Conservation (phyloP, 2,113 vertebrate genomes). For the Scophthalmus maximus region DNA sequence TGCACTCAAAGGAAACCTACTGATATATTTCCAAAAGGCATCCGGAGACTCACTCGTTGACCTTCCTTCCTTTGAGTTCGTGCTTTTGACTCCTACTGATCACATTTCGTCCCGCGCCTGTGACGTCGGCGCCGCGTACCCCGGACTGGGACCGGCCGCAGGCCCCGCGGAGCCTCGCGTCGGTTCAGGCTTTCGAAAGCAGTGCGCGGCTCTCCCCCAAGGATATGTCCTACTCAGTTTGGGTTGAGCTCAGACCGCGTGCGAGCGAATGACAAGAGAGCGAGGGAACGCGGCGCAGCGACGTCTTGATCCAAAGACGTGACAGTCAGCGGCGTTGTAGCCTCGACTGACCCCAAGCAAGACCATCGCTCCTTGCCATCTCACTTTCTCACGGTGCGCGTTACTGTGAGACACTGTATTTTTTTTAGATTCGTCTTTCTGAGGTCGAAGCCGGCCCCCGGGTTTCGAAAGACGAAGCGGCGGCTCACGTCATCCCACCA, state of each 20-base stretch:
- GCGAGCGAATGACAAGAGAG: neutral
- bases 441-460: constrained; percentile 7
- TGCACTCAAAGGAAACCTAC: constrained; percentile 82
- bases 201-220: constrained; percentile 65
- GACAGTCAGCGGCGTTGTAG: constrained; percentile 67
- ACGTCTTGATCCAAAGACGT: constrained; percentile 37
- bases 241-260: neutral
- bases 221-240: constrained; percentile 20
- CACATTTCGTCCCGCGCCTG: too few species aligned
- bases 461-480: constrained; percentile 38
- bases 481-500: constrained; percentile 46
- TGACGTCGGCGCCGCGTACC: too few species aligned
- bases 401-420: constrained; percentile 64
- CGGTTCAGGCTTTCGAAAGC: constrained; percentile 68
- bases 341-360: constrained; percentile 19
- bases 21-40: constrained; percentile 71
- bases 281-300: neutral
- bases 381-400: constrained; percentile 40
- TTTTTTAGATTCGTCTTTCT: constrained; percentile 31
- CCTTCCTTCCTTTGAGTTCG: constrained; percentile 75
- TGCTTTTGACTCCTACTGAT: constrained; percentile 76
- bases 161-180: constrained; percentile 71
- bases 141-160: constrained; percentile 79
- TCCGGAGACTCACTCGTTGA: constrained; percentile 69
- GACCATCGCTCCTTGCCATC: constrained; percentile 16